Conservation (phyloP, 2,797 vertebrate genomes). For the Tragopan temminckii region DNA sequence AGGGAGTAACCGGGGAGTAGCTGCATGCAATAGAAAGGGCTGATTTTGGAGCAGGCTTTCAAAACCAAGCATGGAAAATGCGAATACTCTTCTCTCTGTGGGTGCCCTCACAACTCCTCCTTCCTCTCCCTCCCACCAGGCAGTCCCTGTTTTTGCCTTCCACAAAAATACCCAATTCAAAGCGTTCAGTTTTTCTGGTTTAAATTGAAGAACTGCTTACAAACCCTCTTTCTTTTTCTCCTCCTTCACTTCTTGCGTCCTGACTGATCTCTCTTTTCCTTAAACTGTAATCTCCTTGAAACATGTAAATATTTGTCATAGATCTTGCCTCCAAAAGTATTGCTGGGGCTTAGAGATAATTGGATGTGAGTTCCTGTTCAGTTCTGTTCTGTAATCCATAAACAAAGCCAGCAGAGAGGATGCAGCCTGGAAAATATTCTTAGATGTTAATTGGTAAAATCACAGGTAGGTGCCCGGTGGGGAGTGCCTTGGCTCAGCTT, state of each 20-base stretch:
- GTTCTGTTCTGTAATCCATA: not conserved
- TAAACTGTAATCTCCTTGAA: constrained; percentile 16
- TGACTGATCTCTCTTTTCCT: not conserved
- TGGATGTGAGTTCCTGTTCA: not conserved
- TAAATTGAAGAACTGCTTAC: not conserved
- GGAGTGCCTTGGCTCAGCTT: not conserved
- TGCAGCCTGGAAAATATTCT: not conserved
- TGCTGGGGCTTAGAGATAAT: not conserved
- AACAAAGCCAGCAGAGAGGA: not conserved
- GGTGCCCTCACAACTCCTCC: constrained; percentile 17
- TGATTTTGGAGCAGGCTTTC: constrained; percentile 26
- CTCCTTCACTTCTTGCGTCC: not conserved
- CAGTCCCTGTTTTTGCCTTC: not conserved
- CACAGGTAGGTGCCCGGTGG: not conserved
- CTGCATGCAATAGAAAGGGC: not conserved
- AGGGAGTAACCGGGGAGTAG: constrained; percentile 28
- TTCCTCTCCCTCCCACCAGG: not conserved
- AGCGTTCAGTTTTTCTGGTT: not conserved
- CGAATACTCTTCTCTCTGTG: constrained; percentile 20
- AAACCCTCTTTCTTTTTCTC: not conserved
- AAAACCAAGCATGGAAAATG: constrained; percentile 20
- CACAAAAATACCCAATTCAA: not conserved
- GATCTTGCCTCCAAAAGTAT: not conserved
- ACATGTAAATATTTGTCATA: constrained; percentile 1
- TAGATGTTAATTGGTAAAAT: not conserved